Evolutionary conservation across 2,797 vertebrate species (phyloP), one percentile per base, ranked within the genome.

Genomic region (Coregonus ussuriensis): DNA sequence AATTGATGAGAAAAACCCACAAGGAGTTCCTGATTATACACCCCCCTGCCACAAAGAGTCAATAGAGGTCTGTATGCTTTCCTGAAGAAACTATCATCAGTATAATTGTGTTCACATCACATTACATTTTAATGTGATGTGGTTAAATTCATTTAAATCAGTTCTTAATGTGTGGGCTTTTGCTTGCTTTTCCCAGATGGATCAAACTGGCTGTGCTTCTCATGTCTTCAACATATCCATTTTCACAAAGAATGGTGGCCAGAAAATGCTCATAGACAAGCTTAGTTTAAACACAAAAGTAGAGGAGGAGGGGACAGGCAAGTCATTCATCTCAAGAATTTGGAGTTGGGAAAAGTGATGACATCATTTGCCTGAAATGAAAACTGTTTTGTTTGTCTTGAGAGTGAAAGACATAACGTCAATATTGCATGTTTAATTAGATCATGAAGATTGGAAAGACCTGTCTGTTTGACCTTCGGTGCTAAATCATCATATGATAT

Each of bases 271-370:
- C 6, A 0, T 0, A 25, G 80, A 86, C 67, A 0, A 0, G 1
- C 59, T 93, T 18, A 3, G 15, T 0, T 0, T 93, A 6, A 7
- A 0, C 0, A 78, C 63, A 21, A 63, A 68, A 1, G 62, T 89
- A 70, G 77, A 88, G 51, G 92, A 93, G 74, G 86, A 92, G 6
- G 92, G 89, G 4, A 93, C 92, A 72, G 91, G 92, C 72, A 83
- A 81, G 82, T 74, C 3, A 74, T 37, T 63, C 9, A 63, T 21
- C 6, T 29, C 21, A 15, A 47, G 0, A 21, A 18, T 41, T 9
- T 35, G 5, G 7, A 70, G 35, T 4, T 47, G 35, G 6, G 9
- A 35, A 63, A 63, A 11, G 11, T 16, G 7, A 7, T 52, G 18
- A 21, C 16, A 56, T 16, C 53, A 54, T 18, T 54, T 54, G 53